Evolutionary conservation across 1,140 invertebrate species (phyloP).

Genomic region (Drosophila obscura): DNA sequence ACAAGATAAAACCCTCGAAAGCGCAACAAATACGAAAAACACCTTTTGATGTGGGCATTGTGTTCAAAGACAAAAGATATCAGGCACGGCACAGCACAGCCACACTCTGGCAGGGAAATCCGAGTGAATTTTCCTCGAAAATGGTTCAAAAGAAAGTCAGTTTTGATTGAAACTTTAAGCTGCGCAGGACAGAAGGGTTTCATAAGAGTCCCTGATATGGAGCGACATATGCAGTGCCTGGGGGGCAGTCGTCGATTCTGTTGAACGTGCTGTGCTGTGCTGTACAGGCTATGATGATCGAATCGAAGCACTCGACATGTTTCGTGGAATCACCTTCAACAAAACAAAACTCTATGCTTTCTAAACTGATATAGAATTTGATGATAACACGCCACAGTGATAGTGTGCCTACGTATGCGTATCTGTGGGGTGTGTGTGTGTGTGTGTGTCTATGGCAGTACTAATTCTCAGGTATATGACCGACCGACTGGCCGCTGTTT

Average conservation of each 20-base stretch:
- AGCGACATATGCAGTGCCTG: conserved; percentile 30
- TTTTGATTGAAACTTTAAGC: conserved; percentile 45
- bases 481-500: conserved; percentile 32
- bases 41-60: conserved; percentile 61
- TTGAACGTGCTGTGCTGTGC: too few species aligned
- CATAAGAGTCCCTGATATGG: neutral
- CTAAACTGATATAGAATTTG: conserved; percentile 23
- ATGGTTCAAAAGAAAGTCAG: conserved; percentile 24
- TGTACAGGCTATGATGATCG: conserved; percentile 7
- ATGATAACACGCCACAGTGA: conserved; percentile 37
- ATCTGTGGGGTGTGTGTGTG: conserved; percentile 10
- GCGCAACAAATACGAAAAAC: conserved; percentile 62
- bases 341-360: conserved; percentile 30
- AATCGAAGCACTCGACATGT: conserved; percentile 36
- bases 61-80: conserved; percentile 22
- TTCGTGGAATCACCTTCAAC: conserved; percentile 50
- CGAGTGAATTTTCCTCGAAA: conserved; percentile 31
- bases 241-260: conserved; percentile 8
- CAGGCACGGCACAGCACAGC: conserved; percentile 7
- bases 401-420: neutral
- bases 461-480: conserved; percentile 58
- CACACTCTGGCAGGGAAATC: neutral
- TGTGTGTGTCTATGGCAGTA: conserved; percentile 36
- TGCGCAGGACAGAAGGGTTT: neutral
- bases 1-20: conserved; percentile 50